Evolutionary conservation across 2,113 vertebrate species (phyloP), one percentile per base, ranked within the genome.

Genomic region (Lepisosteus oculatus): DNA sequence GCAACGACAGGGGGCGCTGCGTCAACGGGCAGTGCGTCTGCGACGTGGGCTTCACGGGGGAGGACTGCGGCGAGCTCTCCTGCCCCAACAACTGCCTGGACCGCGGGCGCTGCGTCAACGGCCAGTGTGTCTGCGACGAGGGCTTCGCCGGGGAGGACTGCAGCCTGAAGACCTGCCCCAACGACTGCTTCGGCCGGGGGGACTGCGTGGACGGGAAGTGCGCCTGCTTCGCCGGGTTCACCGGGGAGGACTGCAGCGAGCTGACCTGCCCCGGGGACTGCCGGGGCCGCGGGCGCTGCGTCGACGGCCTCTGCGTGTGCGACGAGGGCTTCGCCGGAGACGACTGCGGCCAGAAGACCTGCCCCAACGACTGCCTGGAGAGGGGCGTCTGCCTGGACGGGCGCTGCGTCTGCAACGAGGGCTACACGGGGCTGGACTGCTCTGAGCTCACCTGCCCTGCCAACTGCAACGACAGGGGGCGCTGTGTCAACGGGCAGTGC

Each of bases 171-270:
- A 90, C 92, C 14, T 99, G 97, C 41, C 95, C 90, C 56, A 91
- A 86, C 0, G 89, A 96, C 7, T 99, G 97, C 78, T 78, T 93
- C 77, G 73, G 51, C 0, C 92, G 0, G 0, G 96, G 97, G 0
- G 88, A 86, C 4, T 99, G 97, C 0, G 83, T 94, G 8, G 91
- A 96, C 0, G 96, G 96, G 2, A 82, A 93, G 79, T 99, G 97
- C 0, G 65, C 95, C 29, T 99, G 97, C 1, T 69, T 93, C 0
- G 79, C 89, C 0, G 92, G 89, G 0, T 97, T 91, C 79, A 89
- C 71, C 0, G 97, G 96, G 0, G 88, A 91, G 45, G 94, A 96
- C 79, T 99, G 97, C 0, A 68, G 78, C 0, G 89, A 94, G 63
- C 83, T 90, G 78, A 87, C 91, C 0, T 98, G 97, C 42, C 95